Evolutionary conservation across 2,113 vertebrate genomes (phyloP), one percentile per base, ranked within the genome.

Genomic region (Hipposideros armiger): DNA sequence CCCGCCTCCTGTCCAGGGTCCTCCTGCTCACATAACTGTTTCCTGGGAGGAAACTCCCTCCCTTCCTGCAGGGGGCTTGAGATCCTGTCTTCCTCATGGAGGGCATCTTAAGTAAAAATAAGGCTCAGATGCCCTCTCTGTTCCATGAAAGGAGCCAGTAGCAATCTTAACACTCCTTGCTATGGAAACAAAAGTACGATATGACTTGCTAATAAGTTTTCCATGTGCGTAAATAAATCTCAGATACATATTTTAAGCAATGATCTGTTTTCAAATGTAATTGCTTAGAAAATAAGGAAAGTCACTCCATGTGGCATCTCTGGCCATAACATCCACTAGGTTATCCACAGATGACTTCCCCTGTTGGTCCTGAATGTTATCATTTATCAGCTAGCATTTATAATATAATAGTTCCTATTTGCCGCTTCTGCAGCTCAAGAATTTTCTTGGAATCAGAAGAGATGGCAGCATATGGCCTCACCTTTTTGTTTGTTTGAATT

Each of bases 401-500:
- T 78, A 28, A n/a, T 20, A 11, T 36, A 6, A 14, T 58, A 74
- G 20, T 72, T 87, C 60, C 4, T 0, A 8, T 67, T 70, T 80
- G 73, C 45, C 24, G 24, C 87, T 84, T 70, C 3, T 62, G 0
- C 42, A 13, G 20, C 80, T 91, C 32, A 87, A 20, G 36, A 58
- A 47, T n/a, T 90, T 0, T 80, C 72, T 50, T 40, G 24, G 40
- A 45, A 15, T 45, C 24, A 16, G 26, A 94, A 82, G 60, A 82
- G 28, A 24, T 86, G 40, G n/a, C 17, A 54, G 40, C 69, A 30
- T 10, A 19, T 14, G 47, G 60, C 36, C 42, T 90, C 14, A 30
- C 36, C 54, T n/a, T 70, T 89, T 54, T 54, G 17, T 22, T 76
- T 58, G 40, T 93, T 93, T 81, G 69, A 36, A 73, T 95, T 67